Base-by-base conservation (phyloP, 2,797 vertebrate species). In the Moxostoma hubbsi region DNA sequence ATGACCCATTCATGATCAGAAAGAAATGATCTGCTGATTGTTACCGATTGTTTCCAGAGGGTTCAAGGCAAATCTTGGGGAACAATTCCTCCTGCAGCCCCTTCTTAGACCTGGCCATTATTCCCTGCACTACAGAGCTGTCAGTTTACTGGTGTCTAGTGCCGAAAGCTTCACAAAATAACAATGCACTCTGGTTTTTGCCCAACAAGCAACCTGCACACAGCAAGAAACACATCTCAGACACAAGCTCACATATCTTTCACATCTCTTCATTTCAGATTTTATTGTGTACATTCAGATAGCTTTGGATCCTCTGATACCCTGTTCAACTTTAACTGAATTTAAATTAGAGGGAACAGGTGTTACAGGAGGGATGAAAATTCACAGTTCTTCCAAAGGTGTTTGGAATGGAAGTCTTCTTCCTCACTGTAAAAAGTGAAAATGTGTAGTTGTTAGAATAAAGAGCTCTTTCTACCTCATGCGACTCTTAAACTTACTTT, bases 201-300 rank as follows among this genome's bases (percentile, higher is more conserved):
- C 13, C 75, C 75, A 77, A 68, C 51, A 18, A 69, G 55, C 55
- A 77, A 61, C 65, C 65, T 51, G 46, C 75, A 61, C 63, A n/a
- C 64, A 43, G 64, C 51, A 59, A 49, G 74, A 50, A 43, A 61
- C 51, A 61, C 51, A 51, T 51, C 55, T 75, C 10, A 54, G 7
- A 11, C 72, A 16, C 45, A 12, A 45, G 64, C 59, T 57, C 64
- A 50, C 54, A 51, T 59, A 59, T 77, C 64, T 16, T 51, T 68
- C 55, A 51, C 65, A 51, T 77, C 75, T 76, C 18, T 12, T 63
- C 46, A 7, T 68, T 61, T 68, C 47, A 68, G 51, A 11, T 24
- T 5, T 7, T 15, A 13, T 66, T 76, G 64, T 77, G 55, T 77
- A 51, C 65, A 45, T 61, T 77, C 18, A 61, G 65, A 77, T 51